Evolutionary conservation across 64 coral and sea anemone species (phyloP), one percentile per base, ranked within the genome.

Genomic region (Pocillopora verrucosa): DNA sequence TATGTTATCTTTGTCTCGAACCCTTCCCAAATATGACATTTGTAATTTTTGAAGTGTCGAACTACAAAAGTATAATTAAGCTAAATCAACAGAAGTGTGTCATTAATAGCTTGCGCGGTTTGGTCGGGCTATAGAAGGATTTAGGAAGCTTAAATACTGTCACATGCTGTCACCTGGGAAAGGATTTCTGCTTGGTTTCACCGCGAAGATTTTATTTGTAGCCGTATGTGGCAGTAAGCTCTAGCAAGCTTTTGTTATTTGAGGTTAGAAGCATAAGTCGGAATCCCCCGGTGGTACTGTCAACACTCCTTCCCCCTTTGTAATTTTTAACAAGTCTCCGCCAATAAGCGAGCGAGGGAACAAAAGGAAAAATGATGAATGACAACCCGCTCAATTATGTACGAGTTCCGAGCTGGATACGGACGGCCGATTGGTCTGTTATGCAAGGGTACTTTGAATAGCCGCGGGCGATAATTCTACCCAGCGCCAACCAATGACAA

Each of bases 301-400:
- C 61, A 78, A 82, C 92, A 93, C 72, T 89, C 58, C 72, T 15
- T 84, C 57, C 64, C 72, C 73, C 76, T 93, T 93, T 88, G 65
- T 78, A 89, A 24, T 70, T 89, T 84, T 59, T 75, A 56, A 25
- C 25, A 26, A 20, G n/a, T 45, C 65, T 97, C 58, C 57, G 22
- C 93, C 93, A 94, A 87, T 94, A 75, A 83, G 56, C 19, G 13
- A n/a, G 20, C 61, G 64, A 60, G 2, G 37, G 19, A 17, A 89
- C 88, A 90, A 96, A 90, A 61, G 86, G 26, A 75, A 59, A 75
- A 88, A 90, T 79, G 82, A 76, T 73, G 60, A 84, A 58, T 93
- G 88, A 96, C 95, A 67, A 76, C 13, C 64, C 65, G 75, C 84
- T 90, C 89, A 91, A 96, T 96, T 96, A 96, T 96, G 91, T 75